These are phyloP conservation scores for Holotrichia oblita DNA, from an alignment of 1,140 invertebrate genomes.

Conservation along the genomic window DNA sequence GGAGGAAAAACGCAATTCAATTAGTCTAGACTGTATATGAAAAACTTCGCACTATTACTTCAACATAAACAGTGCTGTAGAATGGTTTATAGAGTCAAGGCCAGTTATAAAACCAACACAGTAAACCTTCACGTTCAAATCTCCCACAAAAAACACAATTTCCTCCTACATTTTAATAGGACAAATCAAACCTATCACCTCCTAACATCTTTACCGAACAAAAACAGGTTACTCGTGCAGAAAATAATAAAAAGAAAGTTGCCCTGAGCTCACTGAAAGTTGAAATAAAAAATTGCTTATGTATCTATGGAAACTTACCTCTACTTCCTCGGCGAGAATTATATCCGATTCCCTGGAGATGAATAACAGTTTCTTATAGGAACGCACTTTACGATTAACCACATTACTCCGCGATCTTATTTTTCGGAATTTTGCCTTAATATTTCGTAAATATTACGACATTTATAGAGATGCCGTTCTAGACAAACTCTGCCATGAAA, in stretches of 20 bases:
- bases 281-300: constrained; percentile 18
- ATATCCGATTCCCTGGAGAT: not conserved
- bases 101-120: not conserved
- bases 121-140: not conserved
- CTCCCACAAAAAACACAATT: not conserved
- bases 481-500: constrained; percentile 19
- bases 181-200: not conserved
- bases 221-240: not conserved
- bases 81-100: constrained; percentile 10
- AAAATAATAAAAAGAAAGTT: constrained; percentile 26
- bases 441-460: constrained; percentile 22
- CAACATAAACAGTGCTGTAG: not conserved
- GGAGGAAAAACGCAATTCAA: not conserved
- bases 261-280: not conserved
- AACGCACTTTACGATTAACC: constrained; percentile 14
- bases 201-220: not conserved
- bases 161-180: not conserved
- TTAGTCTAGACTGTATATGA: not conserved
- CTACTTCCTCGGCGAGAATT: not conserved
- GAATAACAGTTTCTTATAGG: not conserved
- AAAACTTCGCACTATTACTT: not conserved
- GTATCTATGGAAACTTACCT: not conserved
- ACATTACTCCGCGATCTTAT: constrained; percentile 16
- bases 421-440: not conserved
- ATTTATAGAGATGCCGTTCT: not conserved